Evolutionary conservation across 92 coral and sea anemone genomes (phyloP).

Genomic region (Parazoanthus swiftii): DNA sequence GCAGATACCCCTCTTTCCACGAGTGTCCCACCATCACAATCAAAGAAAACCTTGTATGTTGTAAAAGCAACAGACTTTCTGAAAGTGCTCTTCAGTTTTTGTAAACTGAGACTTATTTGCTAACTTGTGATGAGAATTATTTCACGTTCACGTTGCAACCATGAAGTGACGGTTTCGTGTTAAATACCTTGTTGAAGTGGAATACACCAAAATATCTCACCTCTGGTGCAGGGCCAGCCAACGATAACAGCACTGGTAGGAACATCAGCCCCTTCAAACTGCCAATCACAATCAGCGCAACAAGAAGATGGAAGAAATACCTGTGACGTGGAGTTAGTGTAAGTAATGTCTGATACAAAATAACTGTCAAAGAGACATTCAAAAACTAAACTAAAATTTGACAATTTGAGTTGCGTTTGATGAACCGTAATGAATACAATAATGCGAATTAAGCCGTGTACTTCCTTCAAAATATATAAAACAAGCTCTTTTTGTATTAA

Average conservation of each 20-base stretch:
- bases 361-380: background rate
- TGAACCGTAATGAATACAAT: background rate
- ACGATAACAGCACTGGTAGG: slow-evolving; percentile 83
- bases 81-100: background rate
- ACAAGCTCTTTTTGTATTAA: background rate
- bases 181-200: background rate
- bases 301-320: slow-evolving; percentile 92
- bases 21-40: background rate
- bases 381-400: background rate
- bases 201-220: slow-evolving; percentile 42
- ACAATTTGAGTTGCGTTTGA: background rate
- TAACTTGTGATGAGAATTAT: background rate
- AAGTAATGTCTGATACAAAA: background rate
- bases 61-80: background rate
- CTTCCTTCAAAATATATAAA: background rate
- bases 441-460: too few species aligned
- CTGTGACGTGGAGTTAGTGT: slow-evolving; percentile 42
- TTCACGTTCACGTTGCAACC: background rate
- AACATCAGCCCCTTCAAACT: slow-evolving; percentile 79
- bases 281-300: slow-evolving; percentile 86
- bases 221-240: slow-evolving; percentile 93
- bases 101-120: background rate
- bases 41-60: background rate
- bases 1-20: too few species aligned
- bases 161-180: background rate